Conservation (phyloP, 64 coral and sea anemone genomes). For the Stichodactyla helianthus region DNA sequence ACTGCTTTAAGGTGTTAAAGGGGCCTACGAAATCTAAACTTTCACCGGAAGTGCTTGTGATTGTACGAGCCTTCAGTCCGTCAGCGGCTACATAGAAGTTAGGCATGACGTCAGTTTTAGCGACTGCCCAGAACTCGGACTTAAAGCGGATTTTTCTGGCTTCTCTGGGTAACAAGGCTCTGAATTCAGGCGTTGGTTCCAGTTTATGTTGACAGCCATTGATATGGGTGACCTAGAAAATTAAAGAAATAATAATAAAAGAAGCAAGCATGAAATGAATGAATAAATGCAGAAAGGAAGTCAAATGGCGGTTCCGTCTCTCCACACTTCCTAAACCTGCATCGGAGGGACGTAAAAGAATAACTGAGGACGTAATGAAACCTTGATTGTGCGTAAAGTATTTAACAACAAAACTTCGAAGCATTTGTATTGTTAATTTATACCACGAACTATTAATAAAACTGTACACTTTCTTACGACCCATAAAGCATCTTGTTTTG, state of each 20-base stretch:
- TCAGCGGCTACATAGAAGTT: conserved; percentile 87
- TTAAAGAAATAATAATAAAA: not conserved
- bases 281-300: too few relatives aligned
- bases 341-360: too few relatives aligned
- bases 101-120: conserved; percentile 87
- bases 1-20: conserved; percentile 47
- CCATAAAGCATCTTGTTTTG: too few relatives aligned
- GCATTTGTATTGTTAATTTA: too few relatives aligned
- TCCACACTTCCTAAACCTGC: too few relatives aligned
- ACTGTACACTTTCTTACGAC: too few relatives aligned
- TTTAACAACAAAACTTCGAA: too few relatives aligned
- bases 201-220: conserved; percentile 88
- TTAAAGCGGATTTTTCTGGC: conserved; percentile 56
- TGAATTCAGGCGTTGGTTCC: conserved; percentile 66
- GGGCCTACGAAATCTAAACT: conserved; percentile 62
- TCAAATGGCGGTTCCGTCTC: too few relatives aligned
- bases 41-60: conserved; percentile 76
- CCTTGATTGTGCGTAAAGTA: too few relatives aligned
- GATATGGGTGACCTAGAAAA: conserved; percentile 53
- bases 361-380: too few relatives aligned
- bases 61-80: conserved; percentile 86
- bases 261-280: not conserved
- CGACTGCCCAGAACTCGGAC: conserved; percentile 74
- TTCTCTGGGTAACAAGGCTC: conserved; percentile 41
- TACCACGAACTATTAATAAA: too few relatives aligned